Conservation (phyloP, 2,888 invertebrate species). For the Lasioglossum marginatum region DNA sequence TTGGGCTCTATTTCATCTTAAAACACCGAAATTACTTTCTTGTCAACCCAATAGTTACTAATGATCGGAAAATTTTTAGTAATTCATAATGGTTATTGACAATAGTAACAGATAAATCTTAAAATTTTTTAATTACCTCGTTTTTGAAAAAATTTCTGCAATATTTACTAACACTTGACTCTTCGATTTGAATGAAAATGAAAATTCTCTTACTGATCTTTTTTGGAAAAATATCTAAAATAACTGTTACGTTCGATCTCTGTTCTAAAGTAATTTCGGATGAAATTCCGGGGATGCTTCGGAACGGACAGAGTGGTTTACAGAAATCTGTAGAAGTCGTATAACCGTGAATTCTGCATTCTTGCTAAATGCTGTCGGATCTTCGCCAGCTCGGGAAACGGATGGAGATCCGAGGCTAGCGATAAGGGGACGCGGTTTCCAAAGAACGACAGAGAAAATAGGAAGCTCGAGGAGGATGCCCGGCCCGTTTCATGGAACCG, state of each 20-base stretch:
- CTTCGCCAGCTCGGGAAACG: conserved; percentile 44
- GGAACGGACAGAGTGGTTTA: neutral
- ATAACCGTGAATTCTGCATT: conserved; percentile 27
- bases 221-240: no score
- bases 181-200: no score
- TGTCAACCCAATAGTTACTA: no score
- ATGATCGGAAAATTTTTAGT: no score
- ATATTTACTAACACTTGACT: no score
- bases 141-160: no score
- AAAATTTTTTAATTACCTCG: no score
- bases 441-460: conserved; percentile 27
- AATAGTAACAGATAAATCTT: no score
- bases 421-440: conserved; percentile 38
- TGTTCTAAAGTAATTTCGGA: neutral
- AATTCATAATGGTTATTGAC: no score
- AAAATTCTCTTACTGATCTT: no score
- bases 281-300: neutral
- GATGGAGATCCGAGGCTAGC: conserved; percentile 43
- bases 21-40: no score
- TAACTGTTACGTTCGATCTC: neutral
- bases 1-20: no score
- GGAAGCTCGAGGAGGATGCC: neutral
- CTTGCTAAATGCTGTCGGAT: conserved; percentile 23
- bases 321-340: neutral
- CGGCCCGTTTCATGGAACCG: conserved; percentile 10